These are phyloP conservation scores for Rhodeus uyekii DNA, from an alignment of 2,797 vertebrate species.

Conservation along the genomic window DNA sequence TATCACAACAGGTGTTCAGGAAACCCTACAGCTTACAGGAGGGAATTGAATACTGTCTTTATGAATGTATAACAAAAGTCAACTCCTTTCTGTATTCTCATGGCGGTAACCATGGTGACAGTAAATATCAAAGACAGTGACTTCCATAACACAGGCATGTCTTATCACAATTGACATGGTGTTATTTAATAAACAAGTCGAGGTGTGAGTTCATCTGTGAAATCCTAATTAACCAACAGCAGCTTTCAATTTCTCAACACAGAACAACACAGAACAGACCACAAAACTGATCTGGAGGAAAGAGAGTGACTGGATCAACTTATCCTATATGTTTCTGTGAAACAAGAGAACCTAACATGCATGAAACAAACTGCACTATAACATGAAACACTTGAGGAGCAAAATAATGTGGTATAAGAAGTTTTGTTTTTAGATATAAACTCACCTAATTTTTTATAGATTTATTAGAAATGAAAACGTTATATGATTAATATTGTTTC, in stretches of 20 bases:
- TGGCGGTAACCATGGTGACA: not conserved
- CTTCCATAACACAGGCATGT: not conserved
- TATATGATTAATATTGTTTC: not conserved
- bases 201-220: not conserved
- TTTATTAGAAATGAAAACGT: not conserved
- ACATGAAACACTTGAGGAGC: not conserved
- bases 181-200: constrained; percentile 21
- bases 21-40: not conserved
- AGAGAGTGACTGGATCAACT: not conserved
- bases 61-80: not conserved
- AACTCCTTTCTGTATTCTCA: constrained; percentile 2
- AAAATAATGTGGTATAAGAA: not conserved
- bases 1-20: not conserved
- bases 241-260: not conserved
- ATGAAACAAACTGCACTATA: not conserved
- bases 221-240: not conserved
- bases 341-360: not conserved
- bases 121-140: not conserved
- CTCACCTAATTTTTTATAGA: not conserved
- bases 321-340: not conserved
- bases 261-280: not conserved
- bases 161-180: not conserved
- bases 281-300: not conserved
- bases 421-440: not conserved
- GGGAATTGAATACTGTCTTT: not conserved